Conservation (phyloP, 2,888 invertebrate species). For the Stenchaetothrips biformis region DNA sequence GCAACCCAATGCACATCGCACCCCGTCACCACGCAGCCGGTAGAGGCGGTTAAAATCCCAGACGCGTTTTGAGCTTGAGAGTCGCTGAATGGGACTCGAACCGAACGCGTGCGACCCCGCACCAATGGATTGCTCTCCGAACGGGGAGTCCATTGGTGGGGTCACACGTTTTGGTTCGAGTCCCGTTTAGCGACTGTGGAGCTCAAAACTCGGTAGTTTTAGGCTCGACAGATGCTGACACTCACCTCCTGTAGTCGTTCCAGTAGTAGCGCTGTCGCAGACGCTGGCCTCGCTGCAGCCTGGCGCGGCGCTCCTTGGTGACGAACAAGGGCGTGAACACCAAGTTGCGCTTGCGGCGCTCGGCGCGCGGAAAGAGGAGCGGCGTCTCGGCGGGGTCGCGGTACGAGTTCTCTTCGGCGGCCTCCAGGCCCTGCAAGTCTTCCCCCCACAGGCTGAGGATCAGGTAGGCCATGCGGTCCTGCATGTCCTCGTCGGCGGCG, state of each 20-base stretch:
- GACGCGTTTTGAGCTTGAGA: no score
- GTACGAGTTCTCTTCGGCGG: background rate
- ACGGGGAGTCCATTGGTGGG: no score
- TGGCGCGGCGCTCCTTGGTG: background rate
- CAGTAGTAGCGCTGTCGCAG: slow-evolving; percentile 1
- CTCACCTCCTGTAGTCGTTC: background rate
- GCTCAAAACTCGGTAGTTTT: no score
- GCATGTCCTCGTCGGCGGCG: background rate
- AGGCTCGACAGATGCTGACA: no score
- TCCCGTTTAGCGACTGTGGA: no score
- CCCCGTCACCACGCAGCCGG: no score
- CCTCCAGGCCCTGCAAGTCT: background rate
- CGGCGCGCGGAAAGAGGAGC: background rate
- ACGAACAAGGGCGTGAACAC: background rate
- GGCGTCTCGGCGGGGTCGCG: no score
- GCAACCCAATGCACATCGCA: background rate
- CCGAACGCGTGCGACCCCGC: no score
- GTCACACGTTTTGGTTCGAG: no score
- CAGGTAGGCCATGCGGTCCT: background rate
- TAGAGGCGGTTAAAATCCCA: no score
- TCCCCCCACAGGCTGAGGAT: background rate
- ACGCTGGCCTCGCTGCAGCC: background rate
- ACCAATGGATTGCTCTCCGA: no score
- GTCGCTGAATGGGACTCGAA: no score
- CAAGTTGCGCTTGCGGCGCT: background rate